Percentiles rank a stretch among this genome's conserved stretches.
phyloP scores from a whole-genome alignment of 2,797 vertebrate species.

The Xyrichtys novacula region DNA sequence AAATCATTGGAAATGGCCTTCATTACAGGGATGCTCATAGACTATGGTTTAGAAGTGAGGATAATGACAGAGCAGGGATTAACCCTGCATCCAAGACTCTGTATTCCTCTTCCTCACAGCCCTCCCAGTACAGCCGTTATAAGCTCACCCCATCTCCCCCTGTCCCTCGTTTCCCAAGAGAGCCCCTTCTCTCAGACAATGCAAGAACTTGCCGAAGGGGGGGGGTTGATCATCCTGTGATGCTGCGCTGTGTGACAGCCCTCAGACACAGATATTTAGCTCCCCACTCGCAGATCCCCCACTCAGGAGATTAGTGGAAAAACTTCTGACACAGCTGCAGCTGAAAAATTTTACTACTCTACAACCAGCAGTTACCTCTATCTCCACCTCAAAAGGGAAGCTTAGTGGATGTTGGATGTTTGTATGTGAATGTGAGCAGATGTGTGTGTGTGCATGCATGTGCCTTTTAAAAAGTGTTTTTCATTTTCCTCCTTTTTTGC shows the following conservation, averaged over 20 bases:
- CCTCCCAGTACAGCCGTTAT: slow-evolving; percentile 29
- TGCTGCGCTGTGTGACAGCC: slow-evolving; percentile 71
- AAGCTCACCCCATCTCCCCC: slow-evolving; percentile 39
- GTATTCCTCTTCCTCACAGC: slow-evolving; percentile 54
- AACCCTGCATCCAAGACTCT: slow-evolving; percentile 69
- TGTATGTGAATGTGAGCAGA: slow-evolving; percentile 44
- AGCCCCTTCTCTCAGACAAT: slow-evolving; percentile 70
- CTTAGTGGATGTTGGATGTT: slow-evolving; percentile 26
- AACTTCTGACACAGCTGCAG: slow-evolving; percentile 71
- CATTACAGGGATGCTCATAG: slow-evolving; percentile 64
- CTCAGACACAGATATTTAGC: slow-evolving; percentile 77
- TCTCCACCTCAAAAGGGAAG: slow-evolving; percentile 37
- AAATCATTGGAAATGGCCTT: slow-evolving; percentile 76
- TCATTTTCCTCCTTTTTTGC: slow-evolving; percentile 54
- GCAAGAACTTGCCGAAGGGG: slow-evolving; percentile 54
- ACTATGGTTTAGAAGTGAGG: slow-evolving; percentile 69
- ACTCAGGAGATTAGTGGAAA: slow-evolving; percentile 72
- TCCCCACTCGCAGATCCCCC: slow-evolving; percentile 67
- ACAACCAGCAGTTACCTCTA: slow-evolving; percentile 47
- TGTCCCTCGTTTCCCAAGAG: slow-evolving; percentile 47
- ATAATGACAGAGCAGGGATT: slow-evolving; percentile 80
- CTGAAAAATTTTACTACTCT: slow-evolving; percentile 64
- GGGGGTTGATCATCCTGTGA: slow-evolving; percentile 77
- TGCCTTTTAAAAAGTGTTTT: slow-evolving; percentile 42
- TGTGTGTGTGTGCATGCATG: too few species aligned